Evolutionary conservation across 2,113 vertebrate genomes (phyloP).

Genomic region (Onychostruthus taczanowskii): DNA sequence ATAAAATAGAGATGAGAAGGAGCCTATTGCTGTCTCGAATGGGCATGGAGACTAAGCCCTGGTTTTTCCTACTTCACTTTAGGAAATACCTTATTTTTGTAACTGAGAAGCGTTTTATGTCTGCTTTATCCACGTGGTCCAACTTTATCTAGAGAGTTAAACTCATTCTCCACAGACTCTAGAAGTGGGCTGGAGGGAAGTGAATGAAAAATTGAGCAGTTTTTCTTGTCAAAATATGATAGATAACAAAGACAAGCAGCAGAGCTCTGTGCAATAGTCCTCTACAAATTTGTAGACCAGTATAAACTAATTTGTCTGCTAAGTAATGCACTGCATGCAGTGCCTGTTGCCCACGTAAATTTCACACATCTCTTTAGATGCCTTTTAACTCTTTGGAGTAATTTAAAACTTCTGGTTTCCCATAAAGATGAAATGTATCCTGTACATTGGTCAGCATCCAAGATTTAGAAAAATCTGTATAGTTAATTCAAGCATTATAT

Average conservation of each 20-base stretch:
- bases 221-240: neutral
- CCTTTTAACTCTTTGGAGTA: neutral
- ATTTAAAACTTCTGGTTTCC: neutral
- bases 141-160: neutral
- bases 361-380: neutral
- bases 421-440: fast-evolving
- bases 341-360: neutral
- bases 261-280: neutral
- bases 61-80: neutral
- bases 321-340: neutral
- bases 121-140: neutral
- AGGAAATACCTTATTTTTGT: neutral
- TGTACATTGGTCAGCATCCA: neutral
- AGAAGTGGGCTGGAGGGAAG: neutral
- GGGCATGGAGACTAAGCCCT: neutral
- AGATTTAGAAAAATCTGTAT: neutral
- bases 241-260: neutral
- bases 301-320: neutral
- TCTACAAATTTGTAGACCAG: neutral
- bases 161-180: neutral
- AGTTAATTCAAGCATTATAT: neutral
- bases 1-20: neutral
- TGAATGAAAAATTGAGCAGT: neutral
- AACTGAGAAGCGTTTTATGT: neutral
- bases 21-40: neutral